Evolutionary conservation across 2,888 invertebrate species (phyloP).

Genomic region (Muscina levida): DNA sequence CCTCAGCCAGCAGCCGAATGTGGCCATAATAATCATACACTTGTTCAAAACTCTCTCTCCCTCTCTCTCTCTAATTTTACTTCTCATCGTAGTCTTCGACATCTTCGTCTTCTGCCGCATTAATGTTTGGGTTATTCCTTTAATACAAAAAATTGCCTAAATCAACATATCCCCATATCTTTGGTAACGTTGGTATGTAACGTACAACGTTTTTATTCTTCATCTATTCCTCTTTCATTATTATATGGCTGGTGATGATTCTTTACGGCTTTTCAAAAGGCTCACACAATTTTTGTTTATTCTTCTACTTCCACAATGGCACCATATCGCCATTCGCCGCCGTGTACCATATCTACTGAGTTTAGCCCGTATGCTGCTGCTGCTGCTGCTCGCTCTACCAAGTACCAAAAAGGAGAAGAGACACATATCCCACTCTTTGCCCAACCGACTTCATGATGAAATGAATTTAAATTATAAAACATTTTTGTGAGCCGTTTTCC

Average conservation of each 20-base stretch:
- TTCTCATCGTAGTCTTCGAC: neutral
- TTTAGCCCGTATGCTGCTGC: too few relatives aligned
- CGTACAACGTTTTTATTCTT: neutral
- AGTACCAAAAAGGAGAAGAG: neutral
- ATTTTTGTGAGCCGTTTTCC: slow-evolving; percentile 9
- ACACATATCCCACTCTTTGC: neutral
- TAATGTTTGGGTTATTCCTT: neutral
- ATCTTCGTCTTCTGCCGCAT: neutral
- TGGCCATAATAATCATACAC: slow-evolving; percentile 4
- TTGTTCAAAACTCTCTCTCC: slow-evolving; percentile 15
- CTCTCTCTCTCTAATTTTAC: too few relatives aligned
- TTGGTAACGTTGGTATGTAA: too few relatives aligned
- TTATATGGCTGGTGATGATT: slow-evolving; percentile 9
- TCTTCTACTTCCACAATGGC: neutral
- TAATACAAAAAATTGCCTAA: slow-evolving; percentile 7
- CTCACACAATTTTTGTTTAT: slow-evolving; percentile 20
- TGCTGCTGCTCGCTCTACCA: neutral
- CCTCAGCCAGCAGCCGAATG: neutral
- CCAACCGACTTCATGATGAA: neutral
- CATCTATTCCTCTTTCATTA: slow-evolving; percentile 1
- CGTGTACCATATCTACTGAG: neutral
- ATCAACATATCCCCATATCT: slow-evolving; percentile 9
- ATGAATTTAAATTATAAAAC: slow-evolving; percentile 25
- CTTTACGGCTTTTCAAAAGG: slow-evolving; percentile 7
- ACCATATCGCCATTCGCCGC: too few relatives aligned